Evolutionary conservation across 1,140 invertebrate species (phyloP).

Genomic region (Leptinotarsa texana): DNA sequence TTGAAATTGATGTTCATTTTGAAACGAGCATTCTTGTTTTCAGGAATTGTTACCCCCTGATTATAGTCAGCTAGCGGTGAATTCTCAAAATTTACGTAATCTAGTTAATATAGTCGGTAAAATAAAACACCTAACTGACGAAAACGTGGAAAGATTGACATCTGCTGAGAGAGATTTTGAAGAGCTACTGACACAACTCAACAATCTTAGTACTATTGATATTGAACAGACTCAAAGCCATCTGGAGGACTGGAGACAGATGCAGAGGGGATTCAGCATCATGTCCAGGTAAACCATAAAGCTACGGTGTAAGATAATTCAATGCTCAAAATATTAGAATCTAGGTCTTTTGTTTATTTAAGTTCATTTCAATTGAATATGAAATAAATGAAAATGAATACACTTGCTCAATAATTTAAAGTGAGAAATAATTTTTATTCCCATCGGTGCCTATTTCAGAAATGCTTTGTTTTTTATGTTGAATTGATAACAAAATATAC

Average conservation of each 20-base stretch:
- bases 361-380: too few relatives aligned
- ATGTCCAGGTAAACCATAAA: conserved; percentile 55
- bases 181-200: conserved; percentile 53
- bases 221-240: conserved; percentile 54
- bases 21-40: conserved; percentile 7
- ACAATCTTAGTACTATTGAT: conserved; percentile 47
- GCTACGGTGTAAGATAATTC: too few relatives aligned
- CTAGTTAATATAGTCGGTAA: conserved; percentile 57
- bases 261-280: conserved; percentile 60
- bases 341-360: too few relatives aligned
- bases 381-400: too few relatives aligned
- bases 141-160: conserved; percentile 56
- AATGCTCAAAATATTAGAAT: too few relatives aligned
- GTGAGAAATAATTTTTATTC: too few relatives aligned
- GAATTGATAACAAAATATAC: too few relatives aligned
- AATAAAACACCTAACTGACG: conserved; percentile 61
- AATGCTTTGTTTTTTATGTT: too few relatives aligned
- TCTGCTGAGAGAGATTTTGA: conserved; percentile 60
- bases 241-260: conserved; percentile 58
- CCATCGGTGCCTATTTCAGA: too few relatives aligned
- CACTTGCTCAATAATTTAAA: too few relatives aligned
- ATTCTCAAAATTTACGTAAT: conserved; percentile 59
- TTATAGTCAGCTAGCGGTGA: conserved; percentile 60
- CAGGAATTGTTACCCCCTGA: conserved; percentile 62
- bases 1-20: too few relatives aligned